Percentiles rank a stretch among this genome's conserved stretches.
These are phyloP conservation scores for Phoenicopterus ruber DNA, from an alignment of 2,113 vertebrate genomes.

Conservation along the genomic window DNA sequence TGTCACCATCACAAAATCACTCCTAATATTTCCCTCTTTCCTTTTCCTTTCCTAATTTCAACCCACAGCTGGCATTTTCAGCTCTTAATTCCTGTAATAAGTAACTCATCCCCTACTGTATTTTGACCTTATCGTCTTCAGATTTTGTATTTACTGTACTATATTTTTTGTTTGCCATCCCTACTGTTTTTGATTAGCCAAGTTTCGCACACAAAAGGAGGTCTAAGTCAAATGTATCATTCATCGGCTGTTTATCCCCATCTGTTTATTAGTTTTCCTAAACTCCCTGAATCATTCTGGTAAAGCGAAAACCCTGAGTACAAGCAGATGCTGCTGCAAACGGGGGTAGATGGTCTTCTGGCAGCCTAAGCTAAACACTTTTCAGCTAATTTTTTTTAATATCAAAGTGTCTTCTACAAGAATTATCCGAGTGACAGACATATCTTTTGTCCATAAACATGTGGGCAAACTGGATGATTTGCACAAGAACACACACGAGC, in stretches of 20 bases:
- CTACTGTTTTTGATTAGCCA: background rate
- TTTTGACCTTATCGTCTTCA: background rate
- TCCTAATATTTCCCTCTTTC: accelerated
- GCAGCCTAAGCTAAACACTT: background rate
- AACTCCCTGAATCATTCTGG: background rate
- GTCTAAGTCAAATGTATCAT: background rate
- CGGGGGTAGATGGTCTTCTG: background rate
- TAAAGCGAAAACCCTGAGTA: background rate
- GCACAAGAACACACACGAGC: background rate
- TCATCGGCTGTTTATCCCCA: background rate
- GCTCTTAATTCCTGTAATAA: background rate
- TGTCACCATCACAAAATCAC: background rate
- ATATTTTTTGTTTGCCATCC: background rate
- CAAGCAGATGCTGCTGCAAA: background rate
- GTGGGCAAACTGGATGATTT: background rate
- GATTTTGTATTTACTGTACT: background rate
- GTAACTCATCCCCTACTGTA: background rate
- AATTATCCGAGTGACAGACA: background rate
- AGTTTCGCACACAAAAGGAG: background rate
- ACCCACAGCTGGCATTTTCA: background rate
- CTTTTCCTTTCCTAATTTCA: background rate
- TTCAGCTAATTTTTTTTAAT: background rate
- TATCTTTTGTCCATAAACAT: background rate
- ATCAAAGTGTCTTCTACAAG: background rate
- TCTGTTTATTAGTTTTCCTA: background rate